These are phyloP conservation scores for Triplophysa dalaica DNA, from an alignment of 2,113 vertebrate species.

Conservation along the genomic window DNA sequence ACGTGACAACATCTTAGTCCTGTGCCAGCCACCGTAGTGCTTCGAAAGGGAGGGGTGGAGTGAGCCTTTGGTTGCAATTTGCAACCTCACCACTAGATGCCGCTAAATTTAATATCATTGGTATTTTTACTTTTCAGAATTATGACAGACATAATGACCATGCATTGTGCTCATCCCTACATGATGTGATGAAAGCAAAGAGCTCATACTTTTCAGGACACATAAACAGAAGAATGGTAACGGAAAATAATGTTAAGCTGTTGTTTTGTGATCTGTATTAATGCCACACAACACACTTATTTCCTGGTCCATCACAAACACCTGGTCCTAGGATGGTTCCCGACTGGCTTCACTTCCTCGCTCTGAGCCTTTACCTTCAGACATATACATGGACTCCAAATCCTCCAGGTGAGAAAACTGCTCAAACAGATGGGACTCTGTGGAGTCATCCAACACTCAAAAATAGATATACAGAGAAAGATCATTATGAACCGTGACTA, in stretches of 20 bases:
- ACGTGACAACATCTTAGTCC: too few relatives aligned
- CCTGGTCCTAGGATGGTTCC: conserved; percentile 89
- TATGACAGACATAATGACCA: conserved; percentile 93
- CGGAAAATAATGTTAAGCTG: background rate
- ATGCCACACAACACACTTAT: conserved; percentile 70
- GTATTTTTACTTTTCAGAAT: too few relatives aligned
- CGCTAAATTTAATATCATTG: too few relatives aligned
- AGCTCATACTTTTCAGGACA: conserved; percentile 87
- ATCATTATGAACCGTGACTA: background rate
- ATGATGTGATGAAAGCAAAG: conserved; percentile 96
- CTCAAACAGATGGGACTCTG: conserved; percentile 92
- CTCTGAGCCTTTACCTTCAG: conserved; percentile 90
- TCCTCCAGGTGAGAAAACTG: conserved; percentile 98
- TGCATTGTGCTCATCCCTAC: conserved; percentile 99
- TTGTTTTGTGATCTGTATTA: too few relatives aligned
- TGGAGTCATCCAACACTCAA: conserved; percentile 92
- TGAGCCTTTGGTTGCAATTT: too few relatives aligned
- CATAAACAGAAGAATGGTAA: background rate
- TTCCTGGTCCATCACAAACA: conserved; percentile 90
- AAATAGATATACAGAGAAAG: conserved; percentile 57
- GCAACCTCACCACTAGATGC: too few relatives aligned
- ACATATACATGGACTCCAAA: conserved; percentile 97
- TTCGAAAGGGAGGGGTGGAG: too few relatives aligned
- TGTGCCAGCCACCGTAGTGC: too few relatives aligned
- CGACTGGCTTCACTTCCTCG: conserved; percentile 89